Base-by-base conservation (phyloP, 64 coral and sea anemone species). In the Porites australiensis region DNA sequence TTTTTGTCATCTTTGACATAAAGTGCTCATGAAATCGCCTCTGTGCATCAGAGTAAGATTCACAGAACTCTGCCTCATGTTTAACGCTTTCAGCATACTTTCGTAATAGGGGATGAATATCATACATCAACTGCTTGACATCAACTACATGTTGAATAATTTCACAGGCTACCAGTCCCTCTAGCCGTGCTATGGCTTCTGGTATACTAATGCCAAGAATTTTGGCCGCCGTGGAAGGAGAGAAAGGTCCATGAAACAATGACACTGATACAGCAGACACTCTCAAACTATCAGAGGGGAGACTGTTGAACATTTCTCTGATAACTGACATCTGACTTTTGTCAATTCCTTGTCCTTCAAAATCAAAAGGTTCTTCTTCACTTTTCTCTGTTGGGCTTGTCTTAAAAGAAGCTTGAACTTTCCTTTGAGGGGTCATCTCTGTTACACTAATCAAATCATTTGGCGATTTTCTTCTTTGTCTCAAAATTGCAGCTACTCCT, bases 401-500 rank as follows among this genome's bases (percentile, higher is more conserved):
- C 12, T 58, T 79, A 50, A 20, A 8, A 3, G 18, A 8, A 23
- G 18, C 5, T 4, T 7, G 51, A 27, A 8, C 52, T 37, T 72
- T 23, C 12, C 9, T 23, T 27, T 5, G 4, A 72, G 2, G 1
- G 9, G 9, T 9, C 4, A 21, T 22, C 11, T 44, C 69, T 18
- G 58, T 18, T 55, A n/a, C 52, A 79, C 8, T 21, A 23, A 79
- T 57, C 7, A 79, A 19, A 20, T 59, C 76, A 55, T 55, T 21
- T 1, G 50, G 49, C 21, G n/a, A 23, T 79, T 79, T 82, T 19
- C 58, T 58, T 62, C n/a, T 52, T 58, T 82, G 79, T 5, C 58
- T 60, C 15, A 82, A 82, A 62, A 82, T 62, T 61, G 79, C 79
- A 15, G 21, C 57, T 45, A 82, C 44, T 13, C 79, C 79, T 62